A percentile compares a stretch with the other conserved stretches of the same genome.
Conservation (phyloP, 2,888 invertebrate genomes). For the Netelia fuscicornis region DNA sequence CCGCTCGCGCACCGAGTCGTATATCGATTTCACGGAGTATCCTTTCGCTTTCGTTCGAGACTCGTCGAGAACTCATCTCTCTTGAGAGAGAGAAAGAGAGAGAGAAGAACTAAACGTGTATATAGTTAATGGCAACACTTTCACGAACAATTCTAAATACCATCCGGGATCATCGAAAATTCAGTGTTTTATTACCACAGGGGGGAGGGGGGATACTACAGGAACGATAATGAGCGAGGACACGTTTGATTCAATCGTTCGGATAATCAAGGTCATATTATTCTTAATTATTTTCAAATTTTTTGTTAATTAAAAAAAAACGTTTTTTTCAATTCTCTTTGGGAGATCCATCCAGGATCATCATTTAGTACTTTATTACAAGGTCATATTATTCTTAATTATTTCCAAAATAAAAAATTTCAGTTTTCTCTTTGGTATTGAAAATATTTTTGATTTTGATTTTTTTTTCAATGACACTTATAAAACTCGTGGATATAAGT, state of each 20-base stretch:
- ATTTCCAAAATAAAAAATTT: too few species aligned
- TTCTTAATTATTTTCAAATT: too few species aligned
- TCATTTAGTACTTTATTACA: too few species aligned
- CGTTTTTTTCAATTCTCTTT: too few species aligned
- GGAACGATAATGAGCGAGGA: neutral
- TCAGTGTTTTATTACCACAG: neutral
- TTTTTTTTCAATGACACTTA: too few species aligned
- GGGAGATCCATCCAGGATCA: too few species aligned
- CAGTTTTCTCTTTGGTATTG: neutral
- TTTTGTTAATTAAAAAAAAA: too few species aligned
- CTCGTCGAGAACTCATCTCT: constrained; percentile 44
- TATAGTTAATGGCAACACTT: constrained; percentile 31
- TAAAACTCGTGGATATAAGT: too few species aligned
- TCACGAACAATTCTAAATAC: constrained; percentile 39
- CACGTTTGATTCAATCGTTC: neutral
- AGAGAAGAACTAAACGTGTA: constrained; percentile 4
- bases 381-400: too few species aligned
- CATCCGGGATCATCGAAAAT: neutral
- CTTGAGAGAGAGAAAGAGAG: neutral
- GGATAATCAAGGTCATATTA: neutral
- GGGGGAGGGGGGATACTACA: neutral
- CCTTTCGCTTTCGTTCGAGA: constrained; percentile 64
- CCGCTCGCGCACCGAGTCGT: constrained; percentile 37
- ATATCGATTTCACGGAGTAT: constrained; percentile 57
- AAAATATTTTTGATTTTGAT: neutral